Percentiles rank a stretch among this genome's conserved stretches.
These are phyloP conservation scores for Leucoraja erinaceus DNA, from an alignment of 2,113 vertebrate species.

Conservation along the genomic window DNA sequence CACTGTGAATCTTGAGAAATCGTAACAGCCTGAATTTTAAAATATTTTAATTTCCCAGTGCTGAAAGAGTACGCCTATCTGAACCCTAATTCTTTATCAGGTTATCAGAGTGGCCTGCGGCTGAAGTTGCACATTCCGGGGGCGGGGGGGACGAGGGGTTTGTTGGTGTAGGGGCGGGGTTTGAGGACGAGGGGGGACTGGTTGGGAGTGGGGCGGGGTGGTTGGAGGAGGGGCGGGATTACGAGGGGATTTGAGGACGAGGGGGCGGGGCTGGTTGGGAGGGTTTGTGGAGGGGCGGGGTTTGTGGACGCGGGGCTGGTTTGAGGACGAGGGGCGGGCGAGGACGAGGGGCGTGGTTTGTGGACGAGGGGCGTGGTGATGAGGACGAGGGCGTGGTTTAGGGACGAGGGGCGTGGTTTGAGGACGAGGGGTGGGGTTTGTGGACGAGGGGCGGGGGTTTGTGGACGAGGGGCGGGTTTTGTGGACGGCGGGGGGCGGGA, in stretches of 20 bases:
- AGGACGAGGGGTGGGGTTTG: too few relatives aligned
- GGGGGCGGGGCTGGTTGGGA: neutral
- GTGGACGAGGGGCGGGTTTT: too few relatives aligned
- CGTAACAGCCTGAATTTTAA: neutral
- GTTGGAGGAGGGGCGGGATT: too few relatives aligned
- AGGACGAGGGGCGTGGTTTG: neutral
- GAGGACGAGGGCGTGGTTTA: too few relatives aligned
- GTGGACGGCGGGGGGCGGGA: neutral
- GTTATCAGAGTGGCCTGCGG: too few relatives aligned
- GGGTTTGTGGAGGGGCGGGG: neutral
- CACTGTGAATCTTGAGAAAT: neutral
- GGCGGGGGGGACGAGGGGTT: neutral
- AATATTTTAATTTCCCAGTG: neutral
- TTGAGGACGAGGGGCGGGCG: too few relatives aligned
- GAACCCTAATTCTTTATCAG: too few relatives aligned
- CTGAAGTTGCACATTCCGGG: neutral
- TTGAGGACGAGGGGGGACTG: too few relatives aligned
- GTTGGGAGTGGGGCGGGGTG: neutral
- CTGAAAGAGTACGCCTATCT: neutral
- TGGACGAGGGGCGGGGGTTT: neutral
- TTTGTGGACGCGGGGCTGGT: too few relatives aligned
- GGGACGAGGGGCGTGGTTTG: neutral
- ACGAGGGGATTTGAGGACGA: too few relatives aligned
- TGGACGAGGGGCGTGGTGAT: too few relatives aligned
- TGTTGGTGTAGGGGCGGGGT: slow-evolving; percentile 27